phyloP scores from a whole-genome alignment of 30 jellyfish, hydroid and myxozoan genomes.

The Hydractinia symbiolongicarpus region DNA sequence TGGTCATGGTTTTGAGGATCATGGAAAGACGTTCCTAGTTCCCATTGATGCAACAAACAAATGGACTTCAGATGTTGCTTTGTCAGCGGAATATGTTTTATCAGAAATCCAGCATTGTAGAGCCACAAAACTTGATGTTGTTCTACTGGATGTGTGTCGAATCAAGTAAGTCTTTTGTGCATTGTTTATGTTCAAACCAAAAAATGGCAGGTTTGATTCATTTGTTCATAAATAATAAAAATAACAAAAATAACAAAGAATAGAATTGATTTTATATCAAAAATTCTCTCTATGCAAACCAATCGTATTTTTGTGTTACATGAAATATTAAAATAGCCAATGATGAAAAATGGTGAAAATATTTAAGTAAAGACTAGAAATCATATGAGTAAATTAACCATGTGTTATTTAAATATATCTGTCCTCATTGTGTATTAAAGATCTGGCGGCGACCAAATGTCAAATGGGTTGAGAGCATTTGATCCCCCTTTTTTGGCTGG shows the following conservation, averaged over 20 bases:
- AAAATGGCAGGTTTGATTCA: background rate
- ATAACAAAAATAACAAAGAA: background rate
- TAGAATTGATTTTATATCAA: too few species aligned
- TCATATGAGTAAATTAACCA: too few species aligned
- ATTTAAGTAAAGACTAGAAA: too few species aligned
- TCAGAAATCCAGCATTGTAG: slow-evolving; percentile 68
- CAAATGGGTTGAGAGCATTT: slow-evolving; percentile 29
- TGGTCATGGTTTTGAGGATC: slow-evolving; percentile 94
- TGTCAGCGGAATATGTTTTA: slow-evolving; percentile 77
- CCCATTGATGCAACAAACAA: slow-evolving; percentile 73
- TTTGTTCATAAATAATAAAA: too few species aligned
- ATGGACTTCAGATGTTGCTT: slow-evolving; percentile 66
- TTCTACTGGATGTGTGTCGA: slow-evolving; percentile 92
- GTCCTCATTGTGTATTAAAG: slow-evolving; percentile 13
- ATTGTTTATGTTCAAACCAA: background rate
- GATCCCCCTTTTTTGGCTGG: slow-evolving; percentile 81
- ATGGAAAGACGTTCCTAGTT: slow-evolving; percentile 81
- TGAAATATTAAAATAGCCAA: too few species aligned
- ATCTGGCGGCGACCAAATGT: slow-evolving; percentile 48
- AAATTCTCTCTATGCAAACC: too few species aligned
- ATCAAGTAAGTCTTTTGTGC: slow-evolving; percentile 49
- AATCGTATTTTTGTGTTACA: too few species aligned
- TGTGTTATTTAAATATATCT: too few species aligned
- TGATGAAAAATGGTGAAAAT: too few species aligned
- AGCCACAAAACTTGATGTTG: slow-evolving; percentile 67